Evolutionary conservation across 2,888 invertebrate species (phyloP).

Genomic region (Dorcus hopei): DNA sequence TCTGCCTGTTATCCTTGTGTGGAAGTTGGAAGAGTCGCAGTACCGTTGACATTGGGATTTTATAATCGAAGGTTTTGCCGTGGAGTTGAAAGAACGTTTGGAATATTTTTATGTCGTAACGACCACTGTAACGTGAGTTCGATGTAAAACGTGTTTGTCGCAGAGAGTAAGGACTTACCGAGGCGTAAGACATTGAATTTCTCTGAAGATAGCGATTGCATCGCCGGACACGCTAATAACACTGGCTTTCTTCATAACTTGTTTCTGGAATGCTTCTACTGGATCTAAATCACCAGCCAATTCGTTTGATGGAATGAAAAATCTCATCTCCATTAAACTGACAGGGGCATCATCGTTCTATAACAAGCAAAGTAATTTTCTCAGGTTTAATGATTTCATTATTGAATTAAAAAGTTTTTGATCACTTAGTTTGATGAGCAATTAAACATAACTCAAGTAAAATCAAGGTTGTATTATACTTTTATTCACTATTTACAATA

Average conservation of each 20-base stretch:
- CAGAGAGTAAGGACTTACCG: constrained; percentile 56
- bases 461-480: too few species aligned
- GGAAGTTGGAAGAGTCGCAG: constrained; percentile 90
- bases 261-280: constrained; percentile 95
- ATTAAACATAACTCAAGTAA: too few species aligned
- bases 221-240: constrained; percentile 97
- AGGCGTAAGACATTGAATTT: constrained; percentile 97
- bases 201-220: constrained; percentile 94
- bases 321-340: constrained; percentile 95
- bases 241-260: constrained; percentile 95
- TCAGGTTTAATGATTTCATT: background rate
- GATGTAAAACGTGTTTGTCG: background rate
- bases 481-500: background rate
- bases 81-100: constrained; percentile 88
- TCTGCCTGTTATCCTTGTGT: constrained; percentile 96
- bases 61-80: constrained; percentile 99
- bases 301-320: constrained; percentile 93
- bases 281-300: constrained; percentile 84
- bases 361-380: constrained; percentile 33
- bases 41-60: constrained; percentile 97
- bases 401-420: background rate
- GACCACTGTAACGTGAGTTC: constrained; percentile 70
- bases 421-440: constrained; percentile 1
- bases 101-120: constrained; percentile 94
- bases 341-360: constrained; percentile 98